A percentile compares a stretch with the other conserved stretches of the same genome.
Conservation (phyloP, 2,888 invertebrate species). For the Tetranychus truncatus region DNA sequence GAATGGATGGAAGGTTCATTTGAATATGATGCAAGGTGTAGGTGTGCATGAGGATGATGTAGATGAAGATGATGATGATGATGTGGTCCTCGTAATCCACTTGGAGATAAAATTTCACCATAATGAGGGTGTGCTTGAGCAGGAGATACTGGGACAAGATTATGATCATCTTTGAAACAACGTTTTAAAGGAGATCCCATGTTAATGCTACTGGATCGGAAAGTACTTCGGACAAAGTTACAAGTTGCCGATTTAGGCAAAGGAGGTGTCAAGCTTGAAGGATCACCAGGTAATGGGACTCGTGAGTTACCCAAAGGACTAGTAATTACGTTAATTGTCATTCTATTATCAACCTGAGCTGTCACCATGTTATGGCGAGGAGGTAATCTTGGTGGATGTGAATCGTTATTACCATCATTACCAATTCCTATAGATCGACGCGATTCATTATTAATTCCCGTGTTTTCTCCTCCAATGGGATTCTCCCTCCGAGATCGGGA, state of each 20-base stretch:
- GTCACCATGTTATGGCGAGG: not conserved
- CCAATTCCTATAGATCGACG: too few species aligned
- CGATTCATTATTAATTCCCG: too few species aligned
- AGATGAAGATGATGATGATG: slow-evolving; percentile 2
- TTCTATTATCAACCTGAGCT: slow-evolving; percentile 1
- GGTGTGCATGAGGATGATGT: not conserved
- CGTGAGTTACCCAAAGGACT: not conserved
- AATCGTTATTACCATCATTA: not conserved
- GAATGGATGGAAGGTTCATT: not conserved
- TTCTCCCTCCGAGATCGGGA: too few species aligned
- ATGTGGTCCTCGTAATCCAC: not conserved
- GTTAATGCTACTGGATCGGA: not conserved
- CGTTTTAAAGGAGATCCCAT: not conserved
- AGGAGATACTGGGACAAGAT: not conserved
- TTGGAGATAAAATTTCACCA: not conserved
- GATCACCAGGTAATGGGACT: not conserved
- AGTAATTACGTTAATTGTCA: slow-evolving; percentile 12
- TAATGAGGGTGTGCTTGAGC: not conserved
- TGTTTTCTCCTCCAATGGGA: too few species aligned
- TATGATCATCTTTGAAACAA: not conserved
- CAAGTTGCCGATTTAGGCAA: not conserved
- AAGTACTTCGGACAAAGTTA: slow-evolving; percentile 7
- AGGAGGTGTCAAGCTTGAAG: not conserved
- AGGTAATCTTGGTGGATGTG: slow-evolving; percentile 4
- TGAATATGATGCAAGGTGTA: not conserved